Percentiles rank a stretch among this genome's conserved stretches.
These are phyloP conservation scores for Rhinoraja longicauda DNA, from an alignment of 2,797 vertebrate genomes.

Conservation along the genomic window DNA sequence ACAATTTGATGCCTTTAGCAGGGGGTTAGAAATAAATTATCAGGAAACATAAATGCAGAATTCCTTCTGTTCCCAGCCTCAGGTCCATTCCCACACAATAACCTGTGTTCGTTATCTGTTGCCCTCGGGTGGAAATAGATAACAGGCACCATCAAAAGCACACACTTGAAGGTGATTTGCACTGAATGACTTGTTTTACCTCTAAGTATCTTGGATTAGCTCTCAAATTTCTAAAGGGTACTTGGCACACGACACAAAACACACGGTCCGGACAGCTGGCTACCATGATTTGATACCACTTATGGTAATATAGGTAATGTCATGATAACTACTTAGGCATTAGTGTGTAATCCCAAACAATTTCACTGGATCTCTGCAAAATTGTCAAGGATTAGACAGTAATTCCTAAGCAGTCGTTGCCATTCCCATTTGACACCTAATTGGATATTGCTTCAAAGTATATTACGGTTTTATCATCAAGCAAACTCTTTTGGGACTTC, in stretches of 20 bases:
- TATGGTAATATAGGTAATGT: slow-evolving; percentile 28
- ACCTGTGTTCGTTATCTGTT: neutral
- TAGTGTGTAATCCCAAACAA: slow-evolving; percentile 18
- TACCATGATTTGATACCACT: slow-evolving; percentile 28
- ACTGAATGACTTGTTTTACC: neutral
- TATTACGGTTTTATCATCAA: neutral
- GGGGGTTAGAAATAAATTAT: neutral
- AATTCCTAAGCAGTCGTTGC: slow-evolving; percentile 5
- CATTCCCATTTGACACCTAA: slow-evolving; percentile 27
- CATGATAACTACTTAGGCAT: slow-evolving; percentile 25
- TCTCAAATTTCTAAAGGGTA: neutral
- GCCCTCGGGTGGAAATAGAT: too few species aligned
- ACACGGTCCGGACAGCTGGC: slow-evolving; percentile 13
- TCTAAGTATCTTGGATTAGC: neutral
- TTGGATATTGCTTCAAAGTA: slow-evolving; percentile 22
- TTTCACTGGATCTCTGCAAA: slow-evolving; percentile 11
- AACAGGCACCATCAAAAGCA: neutral
- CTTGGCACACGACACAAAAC: neutral
- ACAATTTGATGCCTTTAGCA: neutral
- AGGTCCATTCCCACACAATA: neutral
- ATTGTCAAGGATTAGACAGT: slow-evolving; percentile 34
- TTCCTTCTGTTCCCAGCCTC: neutral
- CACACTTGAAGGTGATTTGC: slow-evolving; percentile 3
- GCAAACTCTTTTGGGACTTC: slow-evolving; percentile 17
- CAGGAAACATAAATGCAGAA: neutral